phyloP scores from a whole-genome alignment of 2,113 vertebrate genomes.

The Daboia siamensis region DNA sequence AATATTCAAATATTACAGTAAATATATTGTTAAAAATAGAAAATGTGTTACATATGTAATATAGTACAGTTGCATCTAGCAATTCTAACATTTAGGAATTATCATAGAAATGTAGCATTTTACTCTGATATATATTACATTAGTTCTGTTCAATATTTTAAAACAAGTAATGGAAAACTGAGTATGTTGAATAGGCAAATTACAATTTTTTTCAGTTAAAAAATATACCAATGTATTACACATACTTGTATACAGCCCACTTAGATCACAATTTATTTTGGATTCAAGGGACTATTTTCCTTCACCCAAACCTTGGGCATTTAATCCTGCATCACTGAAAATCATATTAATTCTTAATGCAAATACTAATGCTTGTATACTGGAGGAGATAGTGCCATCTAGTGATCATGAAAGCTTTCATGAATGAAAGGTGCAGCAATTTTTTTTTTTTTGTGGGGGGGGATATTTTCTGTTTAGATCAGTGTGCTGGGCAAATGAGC shows the following conservation, averaged over 20 bases:
- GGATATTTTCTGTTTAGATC: rapidly evolving
- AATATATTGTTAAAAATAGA: neutral
- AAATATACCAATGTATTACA: neutral
- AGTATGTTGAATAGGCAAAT: neutral
- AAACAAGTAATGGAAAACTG: neutral
- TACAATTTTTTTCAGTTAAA: neutral
- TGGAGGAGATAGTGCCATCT: conserved; percentile 86
- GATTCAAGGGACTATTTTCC: conserved; percentile 20
- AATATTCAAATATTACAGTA: neutral
- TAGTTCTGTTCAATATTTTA: neutral
- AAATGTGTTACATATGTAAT: neutral
- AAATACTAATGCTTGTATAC: neutral
- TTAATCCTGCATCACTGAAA: conserved; percentile 39
- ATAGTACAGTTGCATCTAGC: rapidly evolving
- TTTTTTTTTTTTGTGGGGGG: neutral
- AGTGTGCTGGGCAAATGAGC: neutral
- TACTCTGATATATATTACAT: neutral
- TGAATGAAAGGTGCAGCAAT: rapidly evolving
- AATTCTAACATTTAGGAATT: neutral
- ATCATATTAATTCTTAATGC: neutral
- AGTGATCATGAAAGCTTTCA: conserved; percentile 62
- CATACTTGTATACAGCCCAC: neutral
- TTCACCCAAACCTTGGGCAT: conserved; percentile 36
- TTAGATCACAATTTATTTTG: neutral
- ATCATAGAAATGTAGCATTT: neutral